phyloP scores from a whole-genome alignment of 1,140 invertebrate species.

The Apis mellifera region DNA sequence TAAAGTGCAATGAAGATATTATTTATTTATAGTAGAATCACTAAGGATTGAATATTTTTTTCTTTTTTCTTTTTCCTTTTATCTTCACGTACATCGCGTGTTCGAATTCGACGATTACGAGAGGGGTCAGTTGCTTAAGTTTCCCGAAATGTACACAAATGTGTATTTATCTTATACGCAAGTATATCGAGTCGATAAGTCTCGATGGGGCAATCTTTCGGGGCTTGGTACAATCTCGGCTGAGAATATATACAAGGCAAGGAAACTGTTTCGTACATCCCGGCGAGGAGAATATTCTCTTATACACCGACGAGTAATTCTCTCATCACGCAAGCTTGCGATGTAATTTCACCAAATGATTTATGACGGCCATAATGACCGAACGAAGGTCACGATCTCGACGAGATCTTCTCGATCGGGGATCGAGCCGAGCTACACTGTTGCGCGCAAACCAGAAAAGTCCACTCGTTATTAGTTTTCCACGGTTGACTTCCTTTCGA shows the following conservation, averaged over 20 bases:
- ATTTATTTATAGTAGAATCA: slow-evolving; percentile 4
- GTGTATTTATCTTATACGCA: slow-evolving; percentile 11
- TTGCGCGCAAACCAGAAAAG: slow-evolving; percentile 26
- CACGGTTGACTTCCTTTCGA: slow-evolving; percentile 1
- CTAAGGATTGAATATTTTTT: no score
- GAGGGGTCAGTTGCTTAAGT: neutral
- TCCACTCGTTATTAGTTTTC: slow-evolving; percentile 29
- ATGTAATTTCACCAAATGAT: slow-evolving; percentile 70
- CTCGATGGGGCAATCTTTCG: slow-evolving; percentile 43
- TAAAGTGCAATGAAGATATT: neutral
- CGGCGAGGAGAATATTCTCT: slow-evolving; percentile 51
- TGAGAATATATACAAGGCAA: neutral
- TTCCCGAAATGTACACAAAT: neutral
- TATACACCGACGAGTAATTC: slow-evolving; percentile 65
- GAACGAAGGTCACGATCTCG: slow-evolving; percentile 68
- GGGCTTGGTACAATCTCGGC: slow-evolving; percentile 7
- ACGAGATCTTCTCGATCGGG: slow-evolving; percentile 66
- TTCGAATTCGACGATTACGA: slow-evolving; percentile 1
- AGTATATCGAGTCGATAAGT: neutral
- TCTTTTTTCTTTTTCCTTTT: no score
- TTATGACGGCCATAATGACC: slow-evolving; percentile 68
- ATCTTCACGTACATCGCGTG: no score
- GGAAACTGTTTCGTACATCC: slow-evolving; percentile 49
- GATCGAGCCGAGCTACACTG: slow-evolving; percentile 23
- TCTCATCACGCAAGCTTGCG: slow-evolving; percentile 67